A percentile compares a stretch with the other conserved stretches of the same genome.
Evolutionary conservation across 1,140 invertebrate species (phyloP).

Genomic region (Achroia grisella): DNA sequence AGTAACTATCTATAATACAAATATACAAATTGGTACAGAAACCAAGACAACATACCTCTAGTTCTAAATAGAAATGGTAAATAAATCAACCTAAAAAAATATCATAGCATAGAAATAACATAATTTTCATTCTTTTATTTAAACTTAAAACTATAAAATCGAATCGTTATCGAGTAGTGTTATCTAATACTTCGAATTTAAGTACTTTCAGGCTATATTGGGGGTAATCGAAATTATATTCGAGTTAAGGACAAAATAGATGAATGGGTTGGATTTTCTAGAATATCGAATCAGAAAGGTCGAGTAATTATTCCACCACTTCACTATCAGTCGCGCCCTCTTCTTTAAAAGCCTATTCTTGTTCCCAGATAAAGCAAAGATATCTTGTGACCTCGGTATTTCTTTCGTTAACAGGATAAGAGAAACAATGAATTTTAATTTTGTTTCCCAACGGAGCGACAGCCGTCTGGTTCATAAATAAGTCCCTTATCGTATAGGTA

Average conservation of each 20-base stretch:
- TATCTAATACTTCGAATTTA: too few relatives aligned
- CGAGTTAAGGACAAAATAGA: constrained; percentile 31
- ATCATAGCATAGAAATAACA: too few relatives aligned
- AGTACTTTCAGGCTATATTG: too few relatives aligned
- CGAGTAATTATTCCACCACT: constrained; percentile 53
- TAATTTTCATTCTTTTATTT: too few relatives aligned
- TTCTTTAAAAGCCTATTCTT: constrained; percentile 69
- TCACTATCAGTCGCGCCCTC: constrained; percentile 37
- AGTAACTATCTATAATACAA: too few relatives aligned
- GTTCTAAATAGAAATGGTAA: too few relatives aligned
- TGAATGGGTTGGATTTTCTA: constrained; percentile 19
- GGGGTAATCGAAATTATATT: not conserved
- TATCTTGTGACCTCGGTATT: constrained; percentile 62
- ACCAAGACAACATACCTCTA: too few relatives aligned
- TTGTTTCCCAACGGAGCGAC: constrained; percentile 17
- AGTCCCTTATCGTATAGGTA: constrained; percentile 63
- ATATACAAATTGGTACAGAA: too few relatives aligned
- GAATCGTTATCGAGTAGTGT: too few relatives aligned
- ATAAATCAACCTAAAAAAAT: too few relatives aligned
- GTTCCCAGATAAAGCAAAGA: constrained; percentile 61
- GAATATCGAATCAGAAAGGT: constrained; percentile 48
- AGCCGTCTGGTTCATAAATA: constrained; percentile 54
- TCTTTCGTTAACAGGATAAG: constrained; percentile 62
- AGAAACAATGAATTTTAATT: constrained; percentile 73
- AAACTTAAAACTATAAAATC: too few relatives aligned